Percentiles rank a stretch among this genome's conserved stretches.
phyloP scores from a whole-genome alignment of 2,797 vertebrate species.

The Lepilemur ruficaudatus region DNA sequence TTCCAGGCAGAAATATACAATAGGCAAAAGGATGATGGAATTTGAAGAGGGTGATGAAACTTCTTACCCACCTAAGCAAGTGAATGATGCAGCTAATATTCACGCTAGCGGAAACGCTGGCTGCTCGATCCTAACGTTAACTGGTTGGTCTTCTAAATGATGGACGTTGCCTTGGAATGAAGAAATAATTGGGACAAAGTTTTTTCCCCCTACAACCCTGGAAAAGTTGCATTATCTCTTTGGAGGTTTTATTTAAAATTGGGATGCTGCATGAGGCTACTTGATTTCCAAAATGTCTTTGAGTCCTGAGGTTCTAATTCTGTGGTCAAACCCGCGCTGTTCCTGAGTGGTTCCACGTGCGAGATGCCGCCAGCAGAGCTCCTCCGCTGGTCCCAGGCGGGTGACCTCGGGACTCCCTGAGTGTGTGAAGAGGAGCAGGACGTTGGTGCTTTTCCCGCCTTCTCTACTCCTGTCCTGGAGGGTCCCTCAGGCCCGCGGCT shows the following conservation, averaged over 20 bases:
- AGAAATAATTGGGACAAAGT: background rate
- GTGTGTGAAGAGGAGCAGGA: background rate
- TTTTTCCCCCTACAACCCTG: background rate
- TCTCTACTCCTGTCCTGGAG: background rate
- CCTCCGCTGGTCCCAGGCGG: background rate
- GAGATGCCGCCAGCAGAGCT: background rate
- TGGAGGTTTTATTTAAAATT: background rate
- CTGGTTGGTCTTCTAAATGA: background rate
- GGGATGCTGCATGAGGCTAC: background rate
- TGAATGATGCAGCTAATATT: background rate
- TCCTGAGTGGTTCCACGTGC: background rate
- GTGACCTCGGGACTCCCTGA: background rate
- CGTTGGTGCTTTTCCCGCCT: background rate
- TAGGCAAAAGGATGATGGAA: background rate
- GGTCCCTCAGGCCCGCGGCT: background rate
- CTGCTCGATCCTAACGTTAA: background rate
- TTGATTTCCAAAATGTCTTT: background rate
- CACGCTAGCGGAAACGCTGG: background rate
- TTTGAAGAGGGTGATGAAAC: background rate
- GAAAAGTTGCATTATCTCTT: background rate
- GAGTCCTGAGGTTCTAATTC: background rate
- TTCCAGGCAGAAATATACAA: background rate
- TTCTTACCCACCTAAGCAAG: background rate
- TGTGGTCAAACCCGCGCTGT: background rate
- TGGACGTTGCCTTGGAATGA: background rate